These are phyloP conservation scores for Fulmarus glacialis DNA, from an alignment of 2,113 vertebrate species.

Conservation along the genomic window DNA sequence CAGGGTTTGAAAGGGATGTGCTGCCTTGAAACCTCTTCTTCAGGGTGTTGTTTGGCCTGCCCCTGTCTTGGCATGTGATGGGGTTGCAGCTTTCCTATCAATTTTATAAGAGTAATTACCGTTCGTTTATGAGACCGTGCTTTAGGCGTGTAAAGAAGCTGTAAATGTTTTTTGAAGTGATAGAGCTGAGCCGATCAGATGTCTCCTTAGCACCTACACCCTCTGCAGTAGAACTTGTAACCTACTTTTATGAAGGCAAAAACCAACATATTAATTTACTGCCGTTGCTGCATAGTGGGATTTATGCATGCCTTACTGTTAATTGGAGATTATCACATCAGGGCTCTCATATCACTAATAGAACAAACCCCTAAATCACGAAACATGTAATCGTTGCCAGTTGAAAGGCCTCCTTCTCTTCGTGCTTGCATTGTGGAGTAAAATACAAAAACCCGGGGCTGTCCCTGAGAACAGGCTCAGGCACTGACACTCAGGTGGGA, in stretches of 20 bases:
- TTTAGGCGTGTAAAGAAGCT: neutral
- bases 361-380: neutral
- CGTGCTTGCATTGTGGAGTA: neutral
- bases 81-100: neutral
- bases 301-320: neutral
- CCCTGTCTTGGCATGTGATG: neutral
- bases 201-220: neutral
- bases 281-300: neutral
- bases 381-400: neutral
- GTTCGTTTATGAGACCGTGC: neutral
- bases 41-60: neutral
- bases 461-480: neutral
- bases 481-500: too few relatives aligned
- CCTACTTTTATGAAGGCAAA: neutral
- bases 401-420: neutral
- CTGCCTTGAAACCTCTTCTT: neutral
- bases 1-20: neutral
- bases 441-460: neutral
- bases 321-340: neutral
- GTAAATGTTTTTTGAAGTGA: neutral
- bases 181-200: neutral
- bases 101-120: neutral
- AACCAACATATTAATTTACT: neutral
- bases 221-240: neutral
- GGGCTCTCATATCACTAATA: neutral